These are phyloP conservation scores for Ursus arctos DNA, from an alignment of 2,113 vertebrate species.

Conservation along the genomic window DNA sequence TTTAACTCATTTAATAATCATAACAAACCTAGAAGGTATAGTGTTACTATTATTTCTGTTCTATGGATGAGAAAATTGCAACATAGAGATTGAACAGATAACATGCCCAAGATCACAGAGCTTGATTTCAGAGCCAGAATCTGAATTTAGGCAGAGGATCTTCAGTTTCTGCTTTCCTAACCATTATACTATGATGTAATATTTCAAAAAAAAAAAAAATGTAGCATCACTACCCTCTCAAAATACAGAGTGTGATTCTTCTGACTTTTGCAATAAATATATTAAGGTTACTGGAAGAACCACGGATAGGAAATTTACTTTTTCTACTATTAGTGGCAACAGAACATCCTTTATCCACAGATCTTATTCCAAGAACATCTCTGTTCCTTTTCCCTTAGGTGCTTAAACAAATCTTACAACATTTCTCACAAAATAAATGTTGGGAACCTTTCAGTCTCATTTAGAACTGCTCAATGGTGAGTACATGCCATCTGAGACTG, in stretches of 20 bases:
- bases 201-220: background rate
- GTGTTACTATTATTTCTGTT: background rate
- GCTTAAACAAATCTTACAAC: background rate
- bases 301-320: background rate
- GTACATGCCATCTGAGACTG: background rate
- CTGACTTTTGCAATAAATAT: background rate
- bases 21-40: background rate
- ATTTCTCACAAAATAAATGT: background rate
- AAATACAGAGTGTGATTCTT: background rate
- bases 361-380: background rate
- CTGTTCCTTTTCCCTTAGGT: background rate
- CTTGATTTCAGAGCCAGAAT: background rate
- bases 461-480: background rate
- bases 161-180: background rate
- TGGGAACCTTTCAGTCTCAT: background rate
- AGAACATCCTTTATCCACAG: slow-evolving; percentile 15
- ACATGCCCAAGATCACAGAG: background rate
- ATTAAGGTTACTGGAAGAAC: background rate
- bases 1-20: background rate
- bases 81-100: background rate
- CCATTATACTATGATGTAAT: background rate
- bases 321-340: background rate
- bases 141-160: background rate
- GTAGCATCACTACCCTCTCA: background rate
- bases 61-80: background rate